These are phyloP conservation scores for Carlito syrichta DNA, from an alignment of 2,113 vertebrate genomes.

Conservation along the genomic window DNA sequence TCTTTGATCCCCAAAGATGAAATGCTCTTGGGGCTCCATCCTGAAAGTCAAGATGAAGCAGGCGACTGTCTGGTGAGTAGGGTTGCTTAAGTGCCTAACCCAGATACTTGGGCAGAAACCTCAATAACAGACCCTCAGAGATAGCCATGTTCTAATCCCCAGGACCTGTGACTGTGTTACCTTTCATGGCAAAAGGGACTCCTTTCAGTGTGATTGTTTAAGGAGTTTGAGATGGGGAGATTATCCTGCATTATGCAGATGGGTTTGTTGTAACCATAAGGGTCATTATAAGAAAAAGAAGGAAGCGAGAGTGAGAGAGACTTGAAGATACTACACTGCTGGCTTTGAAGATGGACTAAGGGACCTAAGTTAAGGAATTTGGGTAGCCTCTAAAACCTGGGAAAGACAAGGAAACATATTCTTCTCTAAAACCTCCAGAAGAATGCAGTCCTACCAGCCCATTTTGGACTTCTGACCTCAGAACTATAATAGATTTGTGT, in stretches of 20 bases:
- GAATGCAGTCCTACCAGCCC: neutral
- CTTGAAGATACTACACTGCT: neutral
- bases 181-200: neutral
- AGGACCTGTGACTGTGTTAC: neutral
- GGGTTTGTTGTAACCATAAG: neutral
- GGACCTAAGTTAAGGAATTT: neutral
- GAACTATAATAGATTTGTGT: neutral
- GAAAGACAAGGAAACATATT: conserved; percentile 8
- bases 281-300: neutral
- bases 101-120: conserved; percentile 12
- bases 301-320: neutral
- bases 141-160: neutral
- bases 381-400: neutral
- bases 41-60: neutral
- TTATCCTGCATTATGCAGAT: neutral
- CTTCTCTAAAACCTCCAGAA: neutral
- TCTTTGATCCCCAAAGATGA: neutral
- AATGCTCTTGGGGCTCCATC: neutral
- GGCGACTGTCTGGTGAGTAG: neutral
- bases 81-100: neutral
- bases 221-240: neutral
- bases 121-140: too few species aligned
- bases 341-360: conserved; percentile 1
- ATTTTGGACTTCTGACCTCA: neutral
- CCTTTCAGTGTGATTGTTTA: neutral